Percentiles rank a stretch among this genome's conserved stretches.
phyloP scores from a whole-genome alignment of 2,888 invertebrate species.

The Rhamphomyia laevipes region DNA sequence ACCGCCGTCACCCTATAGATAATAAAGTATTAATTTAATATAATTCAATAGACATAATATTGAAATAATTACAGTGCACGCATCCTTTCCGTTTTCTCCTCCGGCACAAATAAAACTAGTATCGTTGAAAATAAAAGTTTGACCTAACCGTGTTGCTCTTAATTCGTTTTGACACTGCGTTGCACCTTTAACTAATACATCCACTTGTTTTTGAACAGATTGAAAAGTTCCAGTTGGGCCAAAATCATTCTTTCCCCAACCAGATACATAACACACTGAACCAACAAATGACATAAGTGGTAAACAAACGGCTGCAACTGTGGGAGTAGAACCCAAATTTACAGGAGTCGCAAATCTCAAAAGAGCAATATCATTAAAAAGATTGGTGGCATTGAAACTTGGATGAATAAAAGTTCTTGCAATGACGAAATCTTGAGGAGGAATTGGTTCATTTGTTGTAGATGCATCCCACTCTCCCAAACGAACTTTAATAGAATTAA shows the following conservation, averaged over 20 bases:
- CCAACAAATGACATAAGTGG: slow-evolving; percentile 40
- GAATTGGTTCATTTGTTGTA: slow-evolving; percentile 49
- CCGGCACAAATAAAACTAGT: slow-evolving; percentile 68
- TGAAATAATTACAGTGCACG: slow-evolving; percentile 53
- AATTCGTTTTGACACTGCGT: slow-evolving; percentile 51
- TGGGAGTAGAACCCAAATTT: slow-evolving; percentile 42
- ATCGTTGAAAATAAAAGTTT: slow-evolving; percentile 48
- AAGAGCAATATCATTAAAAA: slow-evolving; percentile 73
- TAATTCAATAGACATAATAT: background rate
- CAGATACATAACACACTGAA: slow-evolving; percentile 52
- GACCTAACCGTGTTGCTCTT: slow-evolving; percentile 52
- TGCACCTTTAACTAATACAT: slow-evolving; percentile 57
- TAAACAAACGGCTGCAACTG: slow-evolving; percentile 51
- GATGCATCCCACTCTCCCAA: slow-evolving; percentile 67
- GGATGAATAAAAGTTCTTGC: slow-evolving; percentile 49
- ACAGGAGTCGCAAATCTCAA: slow-evolving; percentile 52
- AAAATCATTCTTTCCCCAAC: slow-evolving; percentile 80
- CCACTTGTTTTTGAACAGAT: slow-evolving; percentile 61
- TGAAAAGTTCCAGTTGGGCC: slow-evolving; percentile 38
- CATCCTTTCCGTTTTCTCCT: slow-evolving; percentile 61
- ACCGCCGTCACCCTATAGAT: slow-evolving; percentile 41
- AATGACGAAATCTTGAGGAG: slow-evolving; percentile 50
- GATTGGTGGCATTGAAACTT: slow-evolving; percentile 54
- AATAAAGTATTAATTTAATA: background rate
- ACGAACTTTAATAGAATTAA: slow-evolving; percentile 47